phyloP scores from a whole-genome alignment of 2,113 vertebrate species.

The Gila orcuttii region DNA sequence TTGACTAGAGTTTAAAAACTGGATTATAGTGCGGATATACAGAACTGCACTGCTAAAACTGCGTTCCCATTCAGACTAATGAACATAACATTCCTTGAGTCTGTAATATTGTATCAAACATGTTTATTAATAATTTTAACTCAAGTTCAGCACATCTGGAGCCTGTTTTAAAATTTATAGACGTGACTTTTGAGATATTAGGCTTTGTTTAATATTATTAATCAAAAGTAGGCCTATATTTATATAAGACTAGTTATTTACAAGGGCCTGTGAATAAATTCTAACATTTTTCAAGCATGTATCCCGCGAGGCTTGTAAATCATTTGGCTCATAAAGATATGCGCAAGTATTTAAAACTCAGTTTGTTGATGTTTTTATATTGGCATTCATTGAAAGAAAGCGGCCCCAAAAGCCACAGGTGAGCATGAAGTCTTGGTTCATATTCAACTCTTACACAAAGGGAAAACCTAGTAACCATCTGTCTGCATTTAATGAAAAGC shows the following conservation, averaged over 20 bases:
- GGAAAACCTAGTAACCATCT: conserved; percentile 52
- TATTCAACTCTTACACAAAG: conserved; percentile 35
- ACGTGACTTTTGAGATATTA: conserved; percentile 23
- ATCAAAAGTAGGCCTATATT: conserved; percentile 37
- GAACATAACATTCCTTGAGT: conserved; percentile 3
- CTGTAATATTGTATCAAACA: not conserved
- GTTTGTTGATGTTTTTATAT: conserved; percentile 46
- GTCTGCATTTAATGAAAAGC: conserved; percentile 49
- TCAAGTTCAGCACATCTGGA: conserved; percentile 34
- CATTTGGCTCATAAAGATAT: conserved; percentile 40
- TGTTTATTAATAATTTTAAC: conserved; percentile 29
- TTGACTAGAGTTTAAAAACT: conserved; percentile 16
- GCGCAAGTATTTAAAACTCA: conserved; percentile 29
- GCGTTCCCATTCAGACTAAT: not conserved
- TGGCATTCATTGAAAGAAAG: conserved; percentile 45
- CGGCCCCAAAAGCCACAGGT: conserved; percentile 26
- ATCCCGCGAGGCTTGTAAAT: conserved; percentile 31
- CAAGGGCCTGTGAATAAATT: not conserved
- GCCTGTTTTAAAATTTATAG: not conserved
- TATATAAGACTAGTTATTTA: conserved; percentile 6
- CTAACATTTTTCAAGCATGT: conserved; percentile 7
- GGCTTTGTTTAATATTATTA: conserved; percentile 37
- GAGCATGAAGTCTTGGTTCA: conserved; percentile 34
- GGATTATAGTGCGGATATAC: not conserved
- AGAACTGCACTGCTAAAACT: not conserved